These are phyloP conservation scores for Ranitomeya imitator DNA, from an alignment of 2,113 vertebrate species.

Conservation along the genomic window DNA sequence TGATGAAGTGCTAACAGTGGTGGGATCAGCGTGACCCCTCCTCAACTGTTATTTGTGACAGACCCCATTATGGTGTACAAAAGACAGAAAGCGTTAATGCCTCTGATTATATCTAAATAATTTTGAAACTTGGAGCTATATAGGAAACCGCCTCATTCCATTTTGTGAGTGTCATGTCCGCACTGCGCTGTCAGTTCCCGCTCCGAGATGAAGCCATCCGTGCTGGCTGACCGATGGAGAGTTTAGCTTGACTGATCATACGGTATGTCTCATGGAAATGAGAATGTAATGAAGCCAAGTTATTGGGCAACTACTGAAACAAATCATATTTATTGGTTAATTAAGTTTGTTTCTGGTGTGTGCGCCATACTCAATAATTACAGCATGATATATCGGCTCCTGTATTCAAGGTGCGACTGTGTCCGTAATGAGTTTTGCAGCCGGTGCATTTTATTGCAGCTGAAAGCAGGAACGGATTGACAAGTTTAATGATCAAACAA, in stretches of 20 bases:
- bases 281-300: conserved; percentile 28
- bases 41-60: no score
- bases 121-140: conserved; percentile 32
- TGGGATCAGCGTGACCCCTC: no score
- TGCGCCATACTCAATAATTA: conserved; percentile 29
- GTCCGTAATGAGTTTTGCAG: conserved; percentile 32
- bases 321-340: conserved; percentile 53
- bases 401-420: conserved; percentile 19
- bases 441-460: conserved; percentile 12
- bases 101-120: neutral
- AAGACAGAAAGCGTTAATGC: neutral
- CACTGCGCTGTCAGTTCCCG: conserved; percentile 13
- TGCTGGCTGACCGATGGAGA: neutral
- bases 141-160: neutral
- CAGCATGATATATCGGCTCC: conserved; percentile 21
- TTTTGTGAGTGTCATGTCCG: conserved; percentile 41
- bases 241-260: conserved; percentile 35
- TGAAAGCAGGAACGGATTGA: conserved; percentile 4
- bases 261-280: conserved; percentile 14
- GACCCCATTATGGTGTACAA: no score
- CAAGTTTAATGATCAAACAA: conserved; percentile 53
- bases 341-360: conserved; percentile 37
- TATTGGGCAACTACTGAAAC: conserved; percentile 38
- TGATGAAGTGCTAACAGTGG: no score
- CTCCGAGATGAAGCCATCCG: neutral